These are phyloP conservation scores for Galaxea fascicularis DNA, from an alignment of 92 coral and sea anemone species.

Conservation along the genomic window DNA sequence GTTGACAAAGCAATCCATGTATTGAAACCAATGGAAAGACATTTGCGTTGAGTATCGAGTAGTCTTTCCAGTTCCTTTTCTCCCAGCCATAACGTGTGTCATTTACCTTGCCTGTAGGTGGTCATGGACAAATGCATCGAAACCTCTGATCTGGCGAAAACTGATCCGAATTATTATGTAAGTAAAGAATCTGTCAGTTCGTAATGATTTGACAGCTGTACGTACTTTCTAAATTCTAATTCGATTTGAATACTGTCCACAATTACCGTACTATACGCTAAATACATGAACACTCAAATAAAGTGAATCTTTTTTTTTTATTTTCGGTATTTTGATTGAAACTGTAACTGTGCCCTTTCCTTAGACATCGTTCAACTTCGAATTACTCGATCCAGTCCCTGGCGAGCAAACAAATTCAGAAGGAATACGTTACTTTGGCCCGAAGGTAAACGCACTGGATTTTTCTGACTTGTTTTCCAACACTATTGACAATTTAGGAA, in stretches of 20 bases:
- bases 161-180: slow-evolving; percentile 72
- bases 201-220: background rate
- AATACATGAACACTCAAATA: background rate
- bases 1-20: too few relatives aligned
- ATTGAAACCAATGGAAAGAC: too few relatives aligned
- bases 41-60: background rate
- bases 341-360: background rate
- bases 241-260: background rate
- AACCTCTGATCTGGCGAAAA: slow-evolving; percentile 57
- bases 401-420: slow-evolving; percentile 59
- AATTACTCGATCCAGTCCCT: slow-evolving; percentile 74
- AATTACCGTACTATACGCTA: background rate
- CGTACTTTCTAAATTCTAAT: too few relatives aligned
- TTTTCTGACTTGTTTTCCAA: too few relatives aligned
- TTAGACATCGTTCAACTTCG: slow-evolving; percentile 77
- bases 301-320: background rate
- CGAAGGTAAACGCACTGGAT: slow-evolving; percentile 62
- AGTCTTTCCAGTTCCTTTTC: background rate
- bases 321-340: background rate
- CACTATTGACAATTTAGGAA: background rate
- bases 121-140: slow-evolving; percentile 78
- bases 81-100: background rate
- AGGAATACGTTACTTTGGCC: slow-evolving; percentile 78
- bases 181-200: background rate
- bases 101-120: slow-evolving; percentile 29